Evolutionary conservation across 2,888 invertebrate species (phyloP).

Genomic region (Spicauda simplicius): DNA sequence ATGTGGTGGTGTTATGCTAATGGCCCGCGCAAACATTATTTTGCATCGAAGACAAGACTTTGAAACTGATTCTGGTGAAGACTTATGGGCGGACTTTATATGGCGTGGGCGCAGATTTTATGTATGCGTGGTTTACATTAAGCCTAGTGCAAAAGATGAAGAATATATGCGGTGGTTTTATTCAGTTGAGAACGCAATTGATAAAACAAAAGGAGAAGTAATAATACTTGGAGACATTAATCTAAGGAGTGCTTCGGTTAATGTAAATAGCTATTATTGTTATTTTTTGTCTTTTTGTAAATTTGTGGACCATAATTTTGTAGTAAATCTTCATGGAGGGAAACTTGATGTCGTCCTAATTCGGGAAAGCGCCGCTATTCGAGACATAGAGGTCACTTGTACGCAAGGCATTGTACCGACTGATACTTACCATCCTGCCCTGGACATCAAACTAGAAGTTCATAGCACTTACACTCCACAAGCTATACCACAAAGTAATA

Average conservation of each 20-base stretch:
- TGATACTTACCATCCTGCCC: no score
- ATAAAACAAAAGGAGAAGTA: background rate
- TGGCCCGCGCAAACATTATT: background rate
- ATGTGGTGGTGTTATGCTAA: background rate
- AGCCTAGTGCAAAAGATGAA: slow-evolving; percentile 35
- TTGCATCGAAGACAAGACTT: background rate
- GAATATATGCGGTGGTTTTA: slow-evolving; percentile 36
- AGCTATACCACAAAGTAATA: no score
- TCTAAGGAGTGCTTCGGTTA: slow-evolving; percentile 2
- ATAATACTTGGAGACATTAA: slow-evolving; percentile 3
- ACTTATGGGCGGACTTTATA: no score
- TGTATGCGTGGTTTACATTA: slow-evolving; percentile 39
- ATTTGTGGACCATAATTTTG: background rate
- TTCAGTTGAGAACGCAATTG: background rate
- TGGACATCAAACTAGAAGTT: no score
- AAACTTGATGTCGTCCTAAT: slow-evolving; percentile 9
- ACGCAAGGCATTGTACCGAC: background rate
- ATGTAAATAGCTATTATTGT: slow-evolving; percentile 1
- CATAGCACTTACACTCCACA: no score
- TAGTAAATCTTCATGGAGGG: background rate
- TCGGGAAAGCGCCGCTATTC: background rate
- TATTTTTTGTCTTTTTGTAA: slow-evolving; percentile 14
- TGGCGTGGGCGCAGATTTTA: slow-evolving; percentile 8
- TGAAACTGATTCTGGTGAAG: no score
- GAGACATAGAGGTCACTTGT: background rate